These are phyloP conservation scores for Ceyx melanurus DNA, from an alignment of 2,113 vertebrate species.

Conservation along the genomic window DNA sequence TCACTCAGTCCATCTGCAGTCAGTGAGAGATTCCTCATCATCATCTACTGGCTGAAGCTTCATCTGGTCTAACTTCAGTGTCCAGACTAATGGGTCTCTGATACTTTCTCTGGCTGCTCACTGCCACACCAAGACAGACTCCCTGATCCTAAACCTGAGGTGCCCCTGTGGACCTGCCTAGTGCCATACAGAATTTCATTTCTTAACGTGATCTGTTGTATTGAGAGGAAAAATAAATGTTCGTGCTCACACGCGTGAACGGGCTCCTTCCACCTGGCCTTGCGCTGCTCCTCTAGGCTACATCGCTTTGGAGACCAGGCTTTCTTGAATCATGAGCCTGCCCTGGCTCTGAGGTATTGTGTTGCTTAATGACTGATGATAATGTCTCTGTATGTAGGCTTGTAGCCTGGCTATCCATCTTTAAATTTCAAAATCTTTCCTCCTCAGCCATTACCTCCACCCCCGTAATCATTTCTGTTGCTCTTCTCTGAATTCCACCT, in stretches of 20 bases:
- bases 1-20: neutral
- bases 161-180: neutral
- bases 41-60: neutral
- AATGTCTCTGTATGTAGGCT: constrained; percentile 4
- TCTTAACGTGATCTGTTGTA: neutral
- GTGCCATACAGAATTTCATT: neutral
- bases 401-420: constrained; percentile 34
- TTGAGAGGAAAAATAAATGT: neutral
- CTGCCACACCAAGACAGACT: neutral
- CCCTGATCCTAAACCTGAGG: neutral
- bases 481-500: constrained; percentile 32
- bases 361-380: constrained; percentile 51
- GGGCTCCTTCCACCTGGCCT: neutral
- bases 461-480: constrained; percentile 5
- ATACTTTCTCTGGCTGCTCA: neutral
- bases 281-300: neutral
- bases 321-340: constrained; percentile 24
- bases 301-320: neutral
- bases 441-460: constrained; percentile 56
- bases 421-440: constrained; percentile 51
- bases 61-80: neutral
- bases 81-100: neutral
- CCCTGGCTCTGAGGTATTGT: constrained; percentile 2
- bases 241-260: neutral
- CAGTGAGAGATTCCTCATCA: neutral